phyloP scores from a whole-genome alignment of 2,888 invertebrate genomes.

The Torymus auratus region DNA sequence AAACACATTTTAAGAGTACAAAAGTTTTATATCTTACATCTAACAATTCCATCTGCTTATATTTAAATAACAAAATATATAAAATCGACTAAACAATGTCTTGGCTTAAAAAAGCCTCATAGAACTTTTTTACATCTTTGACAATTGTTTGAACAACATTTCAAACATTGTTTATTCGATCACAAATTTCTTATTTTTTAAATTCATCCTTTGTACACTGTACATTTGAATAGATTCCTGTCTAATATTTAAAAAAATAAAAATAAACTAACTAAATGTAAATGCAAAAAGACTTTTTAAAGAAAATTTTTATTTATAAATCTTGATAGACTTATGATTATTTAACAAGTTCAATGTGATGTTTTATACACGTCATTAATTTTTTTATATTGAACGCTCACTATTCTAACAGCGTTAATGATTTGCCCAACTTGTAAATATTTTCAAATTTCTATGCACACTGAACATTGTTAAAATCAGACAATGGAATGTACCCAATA shows the following conservation, averaged over 20 bases:
- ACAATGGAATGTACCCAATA: no score
- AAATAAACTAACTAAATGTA: neutral
- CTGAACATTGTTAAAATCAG: no score
- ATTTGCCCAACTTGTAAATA: no score
- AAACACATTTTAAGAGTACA: slow-evolving; percentile 51
- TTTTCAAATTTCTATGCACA: no score
- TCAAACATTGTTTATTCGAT: slow-evolving; percentile 52
- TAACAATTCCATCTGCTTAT: slow-evolving; percentile 53
- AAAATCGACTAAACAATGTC: slow-evolving; percentile 45
- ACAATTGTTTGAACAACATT: slow-evolving; percentile 45
- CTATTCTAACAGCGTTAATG: no score
- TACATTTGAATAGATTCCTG: slow-evolving; percentile 32
- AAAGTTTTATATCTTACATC: slow-evolving; percentile 51
- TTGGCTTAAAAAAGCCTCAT: slow-evolving; percentile 14
- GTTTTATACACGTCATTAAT: no score
- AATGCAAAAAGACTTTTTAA: neutral
- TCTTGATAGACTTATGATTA: no score
- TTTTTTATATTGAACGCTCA: no score
- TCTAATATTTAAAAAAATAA: slow-evolving; percentile 3
- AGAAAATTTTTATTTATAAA: no score
- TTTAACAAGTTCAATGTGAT: no score
- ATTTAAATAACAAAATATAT: slow-evolving; percentile 57
- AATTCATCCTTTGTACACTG: slow-evolving; percentile 59
- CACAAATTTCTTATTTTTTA: slow-evolving; percentile 41
- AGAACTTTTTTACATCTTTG: slow-evolving; percentile 44